Evolutionary conservation across 2,888 invertebrate genomes (phyloP).

Genomic region (Drosophila subquinaria): DNA sequence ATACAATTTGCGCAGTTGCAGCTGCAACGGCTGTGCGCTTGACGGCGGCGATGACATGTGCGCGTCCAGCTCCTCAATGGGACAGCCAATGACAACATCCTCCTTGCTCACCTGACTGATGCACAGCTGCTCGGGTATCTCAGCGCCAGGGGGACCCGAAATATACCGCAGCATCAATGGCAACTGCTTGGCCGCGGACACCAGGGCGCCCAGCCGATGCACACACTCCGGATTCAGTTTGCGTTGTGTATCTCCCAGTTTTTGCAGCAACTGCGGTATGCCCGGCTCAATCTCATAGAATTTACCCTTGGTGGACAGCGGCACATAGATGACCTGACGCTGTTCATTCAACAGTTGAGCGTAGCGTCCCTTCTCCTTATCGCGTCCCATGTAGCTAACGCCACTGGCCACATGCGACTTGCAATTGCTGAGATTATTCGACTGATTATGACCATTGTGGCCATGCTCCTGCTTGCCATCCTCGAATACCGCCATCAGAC

Average conservation of each 20-base stretch:
- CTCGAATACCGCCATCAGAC: conserved; percentile 91
- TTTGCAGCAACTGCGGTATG: conserved; percentile 85
- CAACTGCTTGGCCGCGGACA: conserved; percentile 79
- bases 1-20: conserved; percentile 86
- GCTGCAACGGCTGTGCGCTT: conserved; percentile 67
- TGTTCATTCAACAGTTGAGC: conserved; percentile 91
- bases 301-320: conserved; percentile 91
- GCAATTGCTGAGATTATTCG: conserved; percentile 25
- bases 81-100: conserved; percentile 86
- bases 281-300: conserved; percentile 89
- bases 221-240: conserved; percentile 85
- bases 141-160: conserved; percentile 82
- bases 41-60: conserved; percentile 17
- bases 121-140: conserved; percentile 84
- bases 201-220: conserved; percentile 83
- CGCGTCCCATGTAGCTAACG: conserved; percentile 72
- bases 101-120: conserved; percentile 83
- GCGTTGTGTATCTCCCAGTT: conserved; percentile 77
- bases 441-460: conserved; percentile 42
- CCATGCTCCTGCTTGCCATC: conserved; percentile 87
- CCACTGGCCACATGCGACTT: conserved; percentile 49
- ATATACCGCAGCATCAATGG: conserved; percentile 84
- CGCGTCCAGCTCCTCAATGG: conserved; percentile 86
- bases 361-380: conserved; percentile 87
- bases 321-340: conserved; percentile 91